Conservation (phyloP, 2,888 invertebrate species). For the Apamea crenata region DNA sequence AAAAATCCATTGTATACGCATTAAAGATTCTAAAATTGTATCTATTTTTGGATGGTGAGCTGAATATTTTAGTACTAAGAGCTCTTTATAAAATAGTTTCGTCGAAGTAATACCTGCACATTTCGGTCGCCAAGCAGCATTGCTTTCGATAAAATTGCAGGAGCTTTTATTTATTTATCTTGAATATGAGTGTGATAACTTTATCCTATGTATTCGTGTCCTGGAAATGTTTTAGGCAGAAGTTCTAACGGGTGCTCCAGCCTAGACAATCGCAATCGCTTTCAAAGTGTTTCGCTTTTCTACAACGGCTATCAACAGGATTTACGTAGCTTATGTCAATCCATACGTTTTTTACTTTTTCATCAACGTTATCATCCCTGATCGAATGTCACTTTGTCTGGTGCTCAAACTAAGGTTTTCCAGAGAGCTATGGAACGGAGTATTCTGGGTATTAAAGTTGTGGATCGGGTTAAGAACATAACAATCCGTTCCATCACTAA, state of each 20-base stretch:
- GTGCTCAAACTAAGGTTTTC: no score
- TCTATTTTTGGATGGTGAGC: not conserved
- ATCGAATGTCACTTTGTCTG: not conserved
- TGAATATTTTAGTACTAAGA: not conserved
- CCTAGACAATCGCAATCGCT: not conserved
- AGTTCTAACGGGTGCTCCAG: not conserved
- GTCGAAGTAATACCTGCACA: not conserved
- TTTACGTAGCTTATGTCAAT: not conserved
- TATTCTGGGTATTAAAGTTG: no score
- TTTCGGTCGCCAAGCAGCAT: not conserved
- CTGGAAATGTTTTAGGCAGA: not conserved
- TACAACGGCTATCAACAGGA: not conserved
- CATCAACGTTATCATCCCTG: not conserved
- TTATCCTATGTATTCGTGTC: not conserved
- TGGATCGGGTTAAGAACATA: no score
- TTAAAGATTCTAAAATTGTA: conserved; percentile 12
- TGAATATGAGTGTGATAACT: not conserved
- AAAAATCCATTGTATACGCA: not conserved
- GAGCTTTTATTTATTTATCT: not conserved
- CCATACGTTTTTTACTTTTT: not conserved
- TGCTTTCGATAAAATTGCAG: conserved; percentile 19
- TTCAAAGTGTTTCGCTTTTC: not conserved
- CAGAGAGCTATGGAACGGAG: no score
- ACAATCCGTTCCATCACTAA: no score
- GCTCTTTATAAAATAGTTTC: not conserved